Percentiles rank a stretch among this genome's conserved stretches.
Conservation (phyloP, 2,797 vertebrate genomes). For the Tangara arthus region DNA sequence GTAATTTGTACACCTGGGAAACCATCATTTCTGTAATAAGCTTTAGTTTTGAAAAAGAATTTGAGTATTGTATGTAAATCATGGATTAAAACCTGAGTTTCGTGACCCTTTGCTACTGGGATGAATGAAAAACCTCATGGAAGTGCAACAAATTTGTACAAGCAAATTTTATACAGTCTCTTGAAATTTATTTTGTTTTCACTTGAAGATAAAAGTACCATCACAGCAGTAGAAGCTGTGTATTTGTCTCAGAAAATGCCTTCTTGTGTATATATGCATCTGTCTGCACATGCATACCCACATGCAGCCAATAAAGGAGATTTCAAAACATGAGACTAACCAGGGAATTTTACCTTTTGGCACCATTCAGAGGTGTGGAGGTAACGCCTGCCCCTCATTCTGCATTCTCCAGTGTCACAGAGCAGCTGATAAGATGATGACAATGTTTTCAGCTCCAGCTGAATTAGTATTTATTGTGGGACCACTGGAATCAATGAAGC, state of each 20-base stretch:
- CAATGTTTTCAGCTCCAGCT: background rate
- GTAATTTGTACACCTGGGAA: background rate
- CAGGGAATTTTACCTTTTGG: background rate
- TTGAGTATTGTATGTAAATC: background rate
- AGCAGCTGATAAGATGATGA: background rate
- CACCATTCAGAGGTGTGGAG: background rate
- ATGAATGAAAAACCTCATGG: background rate
- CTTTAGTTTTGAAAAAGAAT: background rate
- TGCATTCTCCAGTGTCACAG: background rate
- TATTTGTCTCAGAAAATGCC: background rate
- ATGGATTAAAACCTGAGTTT: background rate
- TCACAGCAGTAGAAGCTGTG: background rate
- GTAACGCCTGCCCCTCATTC: background rate
- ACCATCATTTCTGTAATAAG: background rate
- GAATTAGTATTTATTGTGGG: background rate
- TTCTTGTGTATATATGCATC: background rate
- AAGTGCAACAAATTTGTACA: background rate
- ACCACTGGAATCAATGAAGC: conserved; percentile 15
- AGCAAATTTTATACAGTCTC: background rate
- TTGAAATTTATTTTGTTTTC: background rate
- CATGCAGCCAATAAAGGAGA: background rate
- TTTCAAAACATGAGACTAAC: background rate
- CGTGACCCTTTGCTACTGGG: background rate
- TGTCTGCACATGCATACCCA: background rate
- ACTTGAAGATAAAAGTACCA: background rate